Base-by-base conservation (phyloP, 2,797 vertebrate genomes). In the Bradypus variegatus region DNA sequence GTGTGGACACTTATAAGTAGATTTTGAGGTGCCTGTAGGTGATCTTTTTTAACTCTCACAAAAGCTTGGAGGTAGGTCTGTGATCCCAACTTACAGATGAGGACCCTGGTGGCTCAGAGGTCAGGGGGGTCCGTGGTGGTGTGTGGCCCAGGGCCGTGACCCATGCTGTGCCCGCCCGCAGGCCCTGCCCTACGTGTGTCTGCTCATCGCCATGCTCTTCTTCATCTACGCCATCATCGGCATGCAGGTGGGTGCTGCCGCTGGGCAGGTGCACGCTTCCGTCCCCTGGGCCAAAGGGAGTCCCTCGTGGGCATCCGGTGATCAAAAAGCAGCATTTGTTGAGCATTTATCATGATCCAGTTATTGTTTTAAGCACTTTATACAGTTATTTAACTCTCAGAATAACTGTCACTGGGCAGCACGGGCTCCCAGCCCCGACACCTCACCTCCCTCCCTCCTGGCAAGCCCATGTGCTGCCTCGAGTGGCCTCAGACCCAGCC, bases 181-280 rank as follows among this genome's bases (percentile, higher is more conserved):
- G 99, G 99, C 99, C 15, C 97, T 99, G 96, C 99, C 99, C 0
- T 99, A 99, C 0, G 99, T 99, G 95, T 99, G 99, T 95, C 98
- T 99, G 73, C 99, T 99, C 93, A 99, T 99, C 33, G 99, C 99
- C 93, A 99, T 99, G 99, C 98, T 99, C 73, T 99, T 99, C 97
- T 99, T 99, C 97, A 99, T 99, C 97, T 99, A 99, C 2, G 99
- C 99, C 97, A 99, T 99, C 96, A 99, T 99, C 6, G 99, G 99
- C 89, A 99, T 99, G 99, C 99, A 99, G 98, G 99, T 99, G 97
- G 98, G 97, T 96, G 62, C 27, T 15, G 25, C 16, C 1, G 50
- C 62, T 11, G 18, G 7, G 31, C 4, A 58, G 16, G n/a, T 0
- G 19, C 38, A 3, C 36, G 55, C 33, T 62, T 48, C 48, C 9